A percentile compares a stretch with the other conserved stretches of the same genome.
Evolutionary conservation across 92 coral and sea anemone species (phyloP).

Genomic region (Palythoa grandiflora): DNA sequence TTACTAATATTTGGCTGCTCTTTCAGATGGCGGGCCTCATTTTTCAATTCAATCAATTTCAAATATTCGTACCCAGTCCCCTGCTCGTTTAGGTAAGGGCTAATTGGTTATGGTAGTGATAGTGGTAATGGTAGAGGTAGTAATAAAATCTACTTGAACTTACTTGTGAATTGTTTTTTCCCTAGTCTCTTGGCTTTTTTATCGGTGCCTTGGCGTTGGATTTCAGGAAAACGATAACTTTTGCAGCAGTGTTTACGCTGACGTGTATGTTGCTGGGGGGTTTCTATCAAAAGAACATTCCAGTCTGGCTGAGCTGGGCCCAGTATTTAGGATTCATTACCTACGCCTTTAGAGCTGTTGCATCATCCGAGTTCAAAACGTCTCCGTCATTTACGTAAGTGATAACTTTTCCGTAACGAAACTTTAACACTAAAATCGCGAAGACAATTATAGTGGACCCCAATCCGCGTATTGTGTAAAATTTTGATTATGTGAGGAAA

Average conservation of each 20-base stretch:
- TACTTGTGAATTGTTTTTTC: background rate
- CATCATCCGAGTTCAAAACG: conserved; percentile 73
- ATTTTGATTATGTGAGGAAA: no score
- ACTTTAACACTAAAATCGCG: no score
- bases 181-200: conserved; percentile 85
- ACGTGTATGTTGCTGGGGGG: conserved; percentile 88
- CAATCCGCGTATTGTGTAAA: no score
- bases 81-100: no score
- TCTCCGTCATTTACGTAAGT: conserved; percentile 78
- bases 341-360: conserved; percentile 75
- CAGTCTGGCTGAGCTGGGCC: conserved; percentile 88
- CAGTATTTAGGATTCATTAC: conserved; percentile 69
- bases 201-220: conserved; percentile 88
- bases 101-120: no score
- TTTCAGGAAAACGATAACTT: conserved; percentile 80
- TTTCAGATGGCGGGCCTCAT: no score
- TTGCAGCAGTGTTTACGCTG: conserved; percentile 75
- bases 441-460: no score
- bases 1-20: no score
- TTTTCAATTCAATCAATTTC: no score
- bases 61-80: no score
- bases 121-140: no score
- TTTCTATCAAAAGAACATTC: conserved; percentile 80
- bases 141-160: background rate
- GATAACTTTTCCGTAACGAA: background rate